Conservation (phyloP, 2,113 vertebrate genomes). For the Pelecanus crispus region DNA sequence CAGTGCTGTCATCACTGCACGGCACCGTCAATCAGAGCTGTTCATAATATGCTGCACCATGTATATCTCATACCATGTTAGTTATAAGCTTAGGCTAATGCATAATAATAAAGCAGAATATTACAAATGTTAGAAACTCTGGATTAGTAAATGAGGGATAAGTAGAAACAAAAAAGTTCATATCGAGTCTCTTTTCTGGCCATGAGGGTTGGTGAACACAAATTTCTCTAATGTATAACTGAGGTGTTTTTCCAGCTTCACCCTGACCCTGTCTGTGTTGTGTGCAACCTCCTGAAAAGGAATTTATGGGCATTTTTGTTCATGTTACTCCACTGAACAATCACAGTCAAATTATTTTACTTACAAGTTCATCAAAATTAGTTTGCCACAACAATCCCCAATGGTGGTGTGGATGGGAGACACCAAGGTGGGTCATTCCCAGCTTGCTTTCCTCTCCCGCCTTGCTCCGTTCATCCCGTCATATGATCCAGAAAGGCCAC, state of each 20-base stretch:
- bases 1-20: constrained; percentile 63
- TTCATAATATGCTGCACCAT: not conserved
- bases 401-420: not conserved
- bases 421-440: not conserved
- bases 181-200: not conserved
- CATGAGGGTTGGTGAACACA: fast-evolving
- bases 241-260: not conserved
- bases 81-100: not conserved
- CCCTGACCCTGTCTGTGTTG: not conserved
- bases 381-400: not conserved
- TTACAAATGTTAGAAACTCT: not conserved
- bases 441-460: not conserved
- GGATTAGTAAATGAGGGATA: not conserved
- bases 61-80: not conserved
- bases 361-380: not conserved
- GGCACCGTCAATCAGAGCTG: constrained; percentile 49
- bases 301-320: not conserved
- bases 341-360: not conserved
- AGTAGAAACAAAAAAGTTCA: not conserved
- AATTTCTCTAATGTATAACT: not conserved
- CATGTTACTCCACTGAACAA: fast-evolving
- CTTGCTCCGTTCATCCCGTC: not conserved
- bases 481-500: not conserved
- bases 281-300: not conserved
- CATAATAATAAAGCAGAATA: not conserved